Evolutionary conservation across 2,797 vertebrate genomes (phyloP).

Genomic region (Eurystomus glaucurus): DNA sequence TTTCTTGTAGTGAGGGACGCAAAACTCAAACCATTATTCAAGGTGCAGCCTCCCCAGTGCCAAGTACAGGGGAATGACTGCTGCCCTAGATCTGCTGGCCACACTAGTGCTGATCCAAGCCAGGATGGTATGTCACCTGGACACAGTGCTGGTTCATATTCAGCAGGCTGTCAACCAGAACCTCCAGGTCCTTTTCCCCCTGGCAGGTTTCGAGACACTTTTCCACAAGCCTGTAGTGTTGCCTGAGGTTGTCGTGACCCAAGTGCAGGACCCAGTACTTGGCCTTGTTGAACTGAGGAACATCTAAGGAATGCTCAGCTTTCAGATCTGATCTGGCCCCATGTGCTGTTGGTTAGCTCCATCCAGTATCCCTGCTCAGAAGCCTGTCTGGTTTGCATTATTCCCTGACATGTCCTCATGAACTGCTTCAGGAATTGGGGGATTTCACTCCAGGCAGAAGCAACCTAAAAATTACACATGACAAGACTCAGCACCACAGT

Average conservation of each 20-base stretch:
- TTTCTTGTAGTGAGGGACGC: background rate
- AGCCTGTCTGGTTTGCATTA: background rate
- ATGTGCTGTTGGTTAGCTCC: accelerated
- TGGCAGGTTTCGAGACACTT: background rate
- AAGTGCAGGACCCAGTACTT: background rate
- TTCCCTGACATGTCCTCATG: background rate
- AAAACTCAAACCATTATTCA: background rate
- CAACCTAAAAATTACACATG: accelerated
- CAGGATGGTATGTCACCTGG: background rate
- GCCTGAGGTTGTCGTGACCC: background rate
- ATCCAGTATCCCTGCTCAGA: background rate
- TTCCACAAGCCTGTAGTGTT: background rate
- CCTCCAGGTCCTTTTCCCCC: background rate
- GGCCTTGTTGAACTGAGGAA: background rate
- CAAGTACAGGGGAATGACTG: background rate
- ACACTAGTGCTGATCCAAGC: background rate
- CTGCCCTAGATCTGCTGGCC: background rate
- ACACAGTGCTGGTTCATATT: background rate
- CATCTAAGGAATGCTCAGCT: background rate
- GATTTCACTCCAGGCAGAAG: background rate
- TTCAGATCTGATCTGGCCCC: background rate
- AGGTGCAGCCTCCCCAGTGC: background rate
- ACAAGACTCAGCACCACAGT: background rate
- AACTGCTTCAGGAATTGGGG: background rate
- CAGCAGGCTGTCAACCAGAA: background rate